phyloP scores from a whole-genome alignment of 1,140 invertebrate genomes.

The Eurosta solidaginis region DNA sequence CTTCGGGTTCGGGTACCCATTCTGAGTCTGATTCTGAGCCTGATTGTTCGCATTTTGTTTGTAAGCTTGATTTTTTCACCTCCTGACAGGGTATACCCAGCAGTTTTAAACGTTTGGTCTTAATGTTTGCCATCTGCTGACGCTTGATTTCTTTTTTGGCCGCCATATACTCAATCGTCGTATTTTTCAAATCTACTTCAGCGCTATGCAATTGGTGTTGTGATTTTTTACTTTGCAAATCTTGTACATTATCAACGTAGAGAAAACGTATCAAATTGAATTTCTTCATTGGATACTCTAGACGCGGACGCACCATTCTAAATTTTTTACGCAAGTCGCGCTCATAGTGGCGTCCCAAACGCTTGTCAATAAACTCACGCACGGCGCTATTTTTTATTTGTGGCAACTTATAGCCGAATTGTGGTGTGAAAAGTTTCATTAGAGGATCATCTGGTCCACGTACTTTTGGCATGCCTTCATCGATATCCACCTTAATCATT shows the following conservation, averaged over 20 bases:
- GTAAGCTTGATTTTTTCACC: conserved; percentile 35
- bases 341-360: conserved; percentile 49
- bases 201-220: background rate
- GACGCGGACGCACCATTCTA: conserved; percentile 45
- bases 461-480: conserved; percentile 48
- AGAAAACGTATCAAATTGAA: conserved; percentile 56
- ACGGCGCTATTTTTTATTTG: conserved; percentile 42
- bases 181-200: conserved; percentile 14
- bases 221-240: background rate
- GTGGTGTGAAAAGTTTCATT: conserved; percentile 46
- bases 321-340: conserved; percentile 49
- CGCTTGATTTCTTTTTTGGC: conserved; percentile 36
- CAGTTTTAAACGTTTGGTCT: conserved; percentile 44
- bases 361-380: conserved; percentile 43
- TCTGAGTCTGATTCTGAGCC: conserved; percentile 40
- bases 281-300: conserved; percentile 47
- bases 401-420: conserved; percentile 36
- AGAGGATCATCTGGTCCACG: conserved; percentile 50
- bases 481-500: conserved; percentile 49
- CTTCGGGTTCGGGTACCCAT: conserved; percentile 47
- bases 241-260: conserved; percentile 37
- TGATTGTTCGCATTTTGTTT: conserved; percentile 41
- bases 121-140: conserved; percentile 40
- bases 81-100: conserved; percentile 47
- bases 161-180: conserved; percentile 45